A percentile compares a stretch with the other conserved stretches of the same genome.
Conservation (phyloP, 2,797 vertebrate species). For the Anomalospiza imberbis region DNA sequence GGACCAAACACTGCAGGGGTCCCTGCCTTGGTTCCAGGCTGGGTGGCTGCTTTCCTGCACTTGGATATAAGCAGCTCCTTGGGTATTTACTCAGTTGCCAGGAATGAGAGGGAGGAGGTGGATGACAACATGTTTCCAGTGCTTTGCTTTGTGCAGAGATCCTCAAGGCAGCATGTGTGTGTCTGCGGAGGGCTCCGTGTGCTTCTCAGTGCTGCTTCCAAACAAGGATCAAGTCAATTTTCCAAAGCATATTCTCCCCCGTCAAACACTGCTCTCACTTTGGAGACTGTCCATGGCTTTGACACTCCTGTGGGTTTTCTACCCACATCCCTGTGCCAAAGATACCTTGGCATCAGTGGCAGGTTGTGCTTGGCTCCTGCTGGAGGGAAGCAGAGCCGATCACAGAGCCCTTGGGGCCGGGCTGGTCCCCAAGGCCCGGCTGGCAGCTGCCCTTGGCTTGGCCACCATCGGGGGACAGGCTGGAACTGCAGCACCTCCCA, state of each 20-base stretch:
- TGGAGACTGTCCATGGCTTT: slow-evolving; percentile 52
- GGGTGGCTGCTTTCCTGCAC: not conserved
- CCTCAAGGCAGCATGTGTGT: slow-evolving; percentile 40
- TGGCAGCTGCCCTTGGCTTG: not conserved
- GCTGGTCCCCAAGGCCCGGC: not conserved
- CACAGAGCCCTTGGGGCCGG: rapidly evolving
- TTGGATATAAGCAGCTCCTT: not conserved
- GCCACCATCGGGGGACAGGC: not conserved
- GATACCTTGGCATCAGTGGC: slow-evolving; percentile 29
- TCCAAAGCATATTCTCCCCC: slow-evolving; percentile 61
- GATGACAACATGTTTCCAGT: slow-evolving; percentile 48
- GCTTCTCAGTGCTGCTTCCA: slow-evolving; percentile 34
- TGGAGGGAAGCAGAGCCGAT: not conserved
- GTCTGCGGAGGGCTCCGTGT: not conserved
- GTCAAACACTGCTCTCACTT: slow-evolving; percentile 16
- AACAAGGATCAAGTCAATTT: slow-evolving; percentile 59
- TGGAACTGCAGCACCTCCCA: not conserved
- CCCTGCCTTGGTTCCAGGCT: not conserved
- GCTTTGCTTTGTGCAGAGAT: slow-evolving; percentile 18
- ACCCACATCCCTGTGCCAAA: slow-evolving; percentile 35
- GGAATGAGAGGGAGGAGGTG: slow-evolving; percentile 23
- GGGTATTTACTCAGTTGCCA: slow-evolving; percentile 17
- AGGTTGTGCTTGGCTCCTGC: not conserved
- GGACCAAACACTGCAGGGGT: rapidly evolving
- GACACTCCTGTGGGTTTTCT: slow-evolving; percentile 53